Evolutionary conservation across 2,113 vertebrate genomes (phyloP), one percentile per base, ranked within the genome.

Genomic region (Plecotus auritus): DNA sequence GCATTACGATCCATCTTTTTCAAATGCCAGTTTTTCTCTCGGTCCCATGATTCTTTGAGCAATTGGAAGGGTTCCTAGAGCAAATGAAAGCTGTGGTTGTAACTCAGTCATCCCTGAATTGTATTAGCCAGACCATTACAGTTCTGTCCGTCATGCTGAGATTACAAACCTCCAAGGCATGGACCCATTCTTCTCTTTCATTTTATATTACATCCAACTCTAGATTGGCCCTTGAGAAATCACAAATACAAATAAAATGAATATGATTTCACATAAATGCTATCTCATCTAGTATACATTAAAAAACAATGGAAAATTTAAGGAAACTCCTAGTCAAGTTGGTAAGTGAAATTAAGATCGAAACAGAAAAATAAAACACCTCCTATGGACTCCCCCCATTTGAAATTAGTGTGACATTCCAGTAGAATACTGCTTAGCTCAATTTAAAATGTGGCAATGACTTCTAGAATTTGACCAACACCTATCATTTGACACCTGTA

Each of bases 11-110:
- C 86, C 69, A 14, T 78, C 86, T 93, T 95, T 83, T 49, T 16
- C 49, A 92, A 93, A 66, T 93, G 93, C n/a, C 40, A 9, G 32
- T 67, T 96, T 96, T 93, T 64, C 42, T 84, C 47, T 92, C 4
- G 1, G 51, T 82, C 35, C 80, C 81, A 4, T 45, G 85, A 72
- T 67, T 91, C 83, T 84, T 18, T n/a, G 10, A 26, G n/a, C 72
- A 96, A 91, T 51, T 84, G 90, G 74, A 90, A 90, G 92, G 59
- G 59, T 90, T 94, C 73, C 90, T 81, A 72, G 83, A 93, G 93
- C 88, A 94, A 86, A 94, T 23, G 20, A 47, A 82, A 96, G 37
- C 86, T 12, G 3, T 10, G 30, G 42, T 47, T 26, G 84, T 76
- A 86, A 95, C 83, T 84, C 90, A 85, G 16, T 85, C 90, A 81